A percentile compares a stretch with the other conserved stretches of the same genome.
Conservation (phyloP, 2,113 vertebrate species). For the Pteronura brasiliensis region DNA sequence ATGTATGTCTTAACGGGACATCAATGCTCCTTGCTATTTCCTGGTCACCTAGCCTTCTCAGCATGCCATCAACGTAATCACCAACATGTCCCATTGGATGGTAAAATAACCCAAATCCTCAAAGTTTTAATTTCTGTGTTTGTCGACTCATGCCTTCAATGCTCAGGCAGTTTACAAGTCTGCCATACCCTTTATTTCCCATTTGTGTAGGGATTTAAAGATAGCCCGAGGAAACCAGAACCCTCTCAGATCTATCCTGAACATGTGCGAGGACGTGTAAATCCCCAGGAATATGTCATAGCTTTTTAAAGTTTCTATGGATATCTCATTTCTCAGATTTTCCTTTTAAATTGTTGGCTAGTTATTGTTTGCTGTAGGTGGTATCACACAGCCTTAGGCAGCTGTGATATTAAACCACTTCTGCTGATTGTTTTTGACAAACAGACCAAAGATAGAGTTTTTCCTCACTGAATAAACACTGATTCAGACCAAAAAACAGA, state of each 20-base stretch:
- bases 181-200: not conserved
- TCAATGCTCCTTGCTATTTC: not conserved
- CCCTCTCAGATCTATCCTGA: not conserved
- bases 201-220: not conserved
- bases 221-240: not conserved
- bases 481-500: not conserved
- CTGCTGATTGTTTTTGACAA: not conserved
- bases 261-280: not conserved
- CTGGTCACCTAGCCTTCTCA: not conserved
- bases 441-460: not conserved
- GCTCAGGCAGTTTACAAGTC: not conserved
- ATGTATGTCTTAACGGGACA: not conserved
- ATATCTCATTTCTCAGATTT: not conserved
- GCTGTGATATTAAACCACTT: not conserved
- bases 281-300: not conserved
- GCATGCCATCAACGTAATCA: not conserved
- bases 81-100: not conserved
- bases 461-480: not conserved
- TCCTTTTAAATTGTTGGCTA: not conserved
- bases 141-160: not conserved
- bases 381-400: not conserved
- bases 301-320: not conserved
- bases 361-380: not conserved
- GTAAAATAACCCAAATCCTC: not conserved
- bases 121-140: not conserved